Base-by-base conservation (phyloP, 2,113 vertebrate species). In the Tiliqua scincoides region DNA sequence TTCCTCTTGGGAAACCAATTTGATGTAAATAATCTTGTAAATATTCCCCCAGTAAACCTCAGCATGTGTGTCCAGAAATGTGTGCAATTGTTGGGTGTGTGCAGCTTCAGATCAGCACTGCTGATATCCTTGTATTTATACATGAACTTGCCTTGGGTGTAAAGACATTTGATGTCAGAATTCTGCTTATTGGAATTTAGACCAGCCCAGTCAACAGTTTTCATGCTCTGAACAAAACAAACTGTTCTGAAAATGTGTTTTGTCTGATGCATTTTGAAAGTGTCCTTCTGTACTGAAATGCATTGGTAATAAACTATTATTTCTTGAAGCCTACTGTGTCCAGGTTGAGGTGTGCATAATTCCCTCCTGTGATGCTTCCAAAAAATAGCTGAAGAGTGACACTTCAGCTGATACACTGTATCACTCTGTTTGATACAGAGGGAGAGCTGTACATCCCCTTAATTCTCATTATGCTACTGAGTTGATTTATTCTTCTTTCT, bases 11-110 rank as follows among this genome's bases (percentile, higher is more conserved):
- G 81, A 82, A 79, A 88, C 82, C 87, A 81, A 78, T 83, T 5
- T 65, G 89, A 89, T 95, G 92, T 96, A 92, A 93, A 70, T 87
- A 92, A 93, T 94, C 91, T 95, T 96, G 96, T 97, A 96, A 97
- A 97, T 88, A n/a, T 6, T 94, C 96, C 94, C 91, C 91, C 79
- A 75, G 30, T 73, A 54, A 89, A 85, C 89, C 85, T 74, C 32
- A 5, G 68, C 35, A 30, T 57, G 2, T 0, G 89, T 71, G 6
- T 84, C 43, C 86, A 87, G 80, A 57, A 62, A 12, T 85, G 67
- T 48, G 12, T 62, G 0, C 59, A 35, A 1, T 9, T 27, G 0
- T 25, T 0, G 0, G 1, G 35, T 10, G 11, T 68, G 35, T n/a
- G n/a, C n/a, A n/a, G 63, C 70, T 91, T 91, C 79, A 52, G 17